Percentiles rank a stretch among this genome's conserved stretches.
phyloP scores from a whole-genome alignment of 2,113 vertebrate genomes.

The Aythya baeri region DNA sequence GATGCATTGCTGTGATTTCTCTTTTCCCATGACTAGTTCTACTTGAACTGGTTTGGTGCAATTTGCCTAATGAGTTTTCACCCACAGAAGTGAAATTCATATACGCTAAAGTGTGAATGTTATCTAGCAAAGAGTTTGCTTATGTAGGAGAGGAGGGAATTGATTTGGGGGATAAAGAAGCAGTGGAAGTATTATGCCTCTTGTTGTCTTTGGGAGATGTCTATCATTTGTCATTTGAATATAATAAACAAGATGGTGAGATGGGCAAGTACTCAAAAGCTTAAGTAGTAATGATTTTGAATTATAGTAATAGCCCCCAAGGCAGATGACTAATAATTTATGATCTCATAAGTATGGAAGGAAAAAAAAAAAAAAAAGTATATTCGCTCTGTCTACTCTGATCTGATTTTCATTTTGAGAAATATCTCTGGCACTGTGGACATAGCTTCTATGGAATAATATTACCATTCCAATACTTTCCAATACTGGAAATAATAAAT shows the following conservation, averaged over 20 bases:
- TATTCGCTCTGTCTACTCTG: constrained; percentile 7
- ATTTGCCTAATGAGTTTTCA: not conserved
- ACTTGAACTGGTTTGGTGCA: not conserved
- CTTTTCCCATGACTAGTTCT: not conserved
- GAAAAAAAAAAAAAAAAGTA: not conserved
- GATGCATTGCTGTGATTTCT: not conserved
- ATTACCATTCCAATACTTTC: not conserved
- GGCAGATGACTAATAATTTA: constrained; percentile 72
- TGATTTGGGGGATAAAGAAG: not conserved
- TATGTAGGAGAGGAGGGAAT: not conserved
- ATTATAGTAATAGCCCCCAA: constrained; percentile 49
- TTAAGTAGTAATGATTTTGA: constrained; percentile 22
- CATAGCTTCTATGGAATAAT: not conserved
- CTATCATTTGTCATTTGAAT: constrained; percentile 20
- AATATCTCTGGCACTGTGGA: constrained; percentile 40
- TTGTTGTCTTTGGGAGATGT: not conserved
- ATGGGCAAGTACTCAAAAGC: constrained; percentile 15
- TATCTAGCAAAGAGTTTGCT: not conserved
- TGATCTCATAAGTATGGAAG: constrained; percentile 27
- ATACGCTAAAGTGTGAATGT: not conserved
- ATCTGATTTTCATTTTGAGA: constrained; percentile 65
- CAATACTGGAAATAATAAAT: too few relatives aligned
- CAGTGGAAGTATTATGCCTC: not conserved
- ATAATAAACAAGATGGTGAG: constrained; percentile 20
- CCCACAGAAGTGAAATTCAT: not conserved